Evolutionary conservation across 2,797 vertebrate genomes (phyloP).

Genomic region (Aratinga solstitialis): DNA sequence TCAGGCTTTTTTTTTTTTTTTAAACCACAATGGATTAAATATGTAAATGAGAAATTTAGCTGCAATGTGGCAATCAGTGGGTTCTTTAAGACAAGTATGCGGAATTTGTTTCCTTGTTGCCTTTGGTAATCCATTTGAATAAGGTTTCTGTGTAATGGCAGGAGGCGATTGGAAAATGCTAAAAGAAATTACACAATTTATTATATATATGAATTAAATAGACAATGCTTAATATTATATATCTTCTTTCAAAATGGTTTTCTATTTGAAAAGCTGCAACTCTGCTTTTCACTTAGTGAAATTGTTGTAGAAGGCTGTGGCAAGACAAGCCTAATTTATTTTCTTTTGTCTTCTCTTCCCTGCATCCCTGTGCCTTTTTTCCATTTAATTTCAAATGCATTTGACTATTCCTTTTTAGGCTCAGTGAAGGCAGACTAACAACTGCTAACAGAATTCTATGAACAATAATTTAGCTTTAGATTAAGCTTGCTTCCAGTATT

Average conservation of each 20-base stretch:
- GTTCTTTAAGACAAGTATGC: neutral
- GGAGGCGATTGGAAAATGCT: neutral
- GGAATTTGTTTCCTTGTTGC: conserved; percentile 38
- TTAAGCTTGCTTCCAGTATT: neutral
- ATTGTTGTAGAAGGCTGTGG: neutral
- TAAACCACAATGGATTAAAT: conserved; percentile 16
- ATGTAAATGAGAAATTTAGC: conserved; percentile 26
- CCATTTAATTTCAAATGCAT: conserved; percentile 25
- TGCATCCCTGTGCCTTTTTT: neutral
- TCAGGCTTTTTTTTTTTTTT: neutral
- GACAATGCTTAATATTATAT: conserved; percentile 4
- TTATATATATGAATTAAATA: conserved; percentile 21
- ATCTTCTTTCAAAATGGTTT: neutral
- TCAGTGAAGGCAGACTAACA: conserved; percentile 33
- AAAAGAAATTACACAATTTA: neutral
- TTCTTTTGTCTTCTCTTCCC: neutral
- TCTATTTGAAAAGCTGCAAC: conserved; percentile 26
- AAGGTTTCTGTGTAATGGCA: neutral
- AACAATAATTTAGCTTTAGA: conserved; percentile 55
- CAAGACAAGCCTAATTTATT: conserved; percentile 7
- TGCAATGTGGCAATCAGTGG: conserved; percentile 15
- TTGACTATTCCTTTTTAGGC: neutral
- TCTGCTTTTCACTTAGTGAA: neutral
- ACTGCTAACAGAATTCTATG: conserved; percentile 35
- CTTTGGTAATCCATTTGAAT: conserved; percentile 27